Percentiles rank a stretch among this genome's conserved stretches.
Evolutionary conservation across 2,888 invertebrate genomes (phyloP).

Genomic region (Dryomyza anilis): DNA sequence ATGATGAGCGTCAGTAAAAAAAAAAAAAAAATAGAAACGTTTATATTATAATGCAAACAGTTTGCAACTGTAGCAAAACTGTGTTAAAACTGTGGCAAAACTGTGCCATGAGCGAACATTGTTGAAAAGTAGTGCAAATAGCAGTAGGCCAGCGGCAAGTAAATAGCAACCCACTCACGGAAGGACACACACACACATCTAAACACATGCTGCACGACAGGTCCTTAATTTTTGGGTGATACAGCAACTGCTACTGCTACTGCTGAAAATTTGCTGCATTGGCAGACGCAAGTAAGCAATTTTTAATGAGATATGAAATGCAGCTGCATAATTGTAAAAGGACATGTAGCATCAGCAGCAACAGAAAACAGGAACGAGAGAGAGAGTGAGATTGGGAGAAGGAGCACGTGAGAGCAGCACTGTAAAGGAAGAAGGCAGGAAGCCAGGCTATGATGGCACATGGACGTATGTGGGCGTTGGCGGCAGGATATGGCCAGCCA

Average conservation of each 20-base stretch:
- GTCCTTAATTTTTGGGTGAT: not conserved
- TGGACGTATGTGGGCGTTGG: not conserved
- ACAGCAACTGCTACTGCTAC: too few species aligned
- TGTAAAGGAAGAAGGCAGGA: too few species aligned
- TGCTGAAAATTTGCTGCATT: conserved; percentile 21
- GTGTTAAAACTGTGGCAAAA: too few species aligned
- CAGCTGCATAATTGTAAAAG: conserved; percentile 24
- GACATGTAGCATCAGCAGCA: conserved; percentile 9
- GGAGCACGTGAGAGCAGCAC: too few species aligned
- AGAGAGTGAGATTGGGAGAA: not conserved
- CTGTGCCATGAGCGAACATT: too few species aligned
- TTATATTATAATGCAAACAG: conserved; percentile 1
- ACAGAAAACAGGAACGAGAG: not conserved
- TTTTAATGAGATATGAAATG: conserved; percentile 27
- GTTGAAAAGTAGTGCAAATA: conserved; percentile 6
- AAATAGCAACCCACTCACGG: conserved; percentile 2
- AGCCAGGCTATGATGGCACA: not conserved
- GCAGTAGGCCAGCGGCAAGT: conserved; percentile 31
- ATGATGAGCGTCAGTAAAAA: not conserved
- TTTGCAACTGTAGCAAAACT: not conserved
- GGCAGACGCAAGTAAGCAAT: conserved; percentile 24
- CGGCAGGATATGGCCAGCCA: not conserved
- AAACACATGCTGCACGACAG: conserved; percentile 5
- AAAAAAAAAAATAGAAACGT: conserved; percentile 6
- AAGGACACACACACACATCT: conserved; percentile 6